Base-by-base conservation (phyloP, 1,140 invertebrate genomes). In the Orius insidiosus region DNA sequence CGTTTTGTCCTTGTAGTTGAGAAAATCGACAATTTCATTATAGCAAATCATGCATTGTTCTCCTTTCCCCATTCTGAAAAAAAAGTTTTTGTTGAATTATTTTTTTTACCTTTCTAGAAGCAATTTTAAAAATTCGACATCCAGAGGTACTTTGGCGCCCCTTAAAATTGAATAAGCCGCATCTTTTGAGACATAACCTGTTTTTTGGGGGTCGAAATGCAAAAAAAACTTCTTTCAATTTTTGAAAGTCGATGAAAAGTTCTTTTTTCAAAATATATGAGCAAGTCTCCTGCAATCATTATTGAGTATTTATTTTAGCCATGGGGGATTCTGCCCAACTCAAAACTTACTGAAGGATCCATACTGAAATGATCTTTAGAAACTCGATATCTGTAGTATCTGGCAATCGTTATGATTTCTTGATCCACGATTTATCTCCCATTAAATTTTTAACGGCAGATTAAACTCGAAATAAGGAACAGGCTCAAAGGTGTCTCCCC, bases 341-440 rank as follows among this genome's bases (percentile, higher is more conserved):
- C n/a, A n/a, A n/a, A n/a, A n/a, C 34, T 38, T 50, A 67, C 66
- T 64, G 64, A 52, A 71, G 48, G 56, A 64, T 74, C 62, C 58
- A 63, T 55, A 53, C 57, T 59, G 59, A 52, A 47, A 53, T 52
- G 58, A 52, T 67, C 64, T 51, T 58, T 62, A 7, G 60, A 49
- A 53, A 63, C 62, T 51, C 50, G 56, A 47, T 58, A 45, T 15
- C 63, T 59, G 60, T 79, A 84, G 50, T 68, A 62, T 52, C 81
- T 68, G 10, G 74, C 73, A 3, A 84, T 60, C 5, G 80, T 81
- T 7, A 84, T 64, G 51, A 82, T 78, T 65, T 85, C 82, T 38
- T 85, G 81, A 53, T 83, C 78, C 1, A 72, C 72, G 58, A 84
- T 75, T 42, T 65, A 40, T 76, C 70, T 31, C 70, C 72, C 56